phyloP scores from a whole-genome alignment of 2,113 vertebrate species.

The Pseudolaguvia tuberculata region DNA sequence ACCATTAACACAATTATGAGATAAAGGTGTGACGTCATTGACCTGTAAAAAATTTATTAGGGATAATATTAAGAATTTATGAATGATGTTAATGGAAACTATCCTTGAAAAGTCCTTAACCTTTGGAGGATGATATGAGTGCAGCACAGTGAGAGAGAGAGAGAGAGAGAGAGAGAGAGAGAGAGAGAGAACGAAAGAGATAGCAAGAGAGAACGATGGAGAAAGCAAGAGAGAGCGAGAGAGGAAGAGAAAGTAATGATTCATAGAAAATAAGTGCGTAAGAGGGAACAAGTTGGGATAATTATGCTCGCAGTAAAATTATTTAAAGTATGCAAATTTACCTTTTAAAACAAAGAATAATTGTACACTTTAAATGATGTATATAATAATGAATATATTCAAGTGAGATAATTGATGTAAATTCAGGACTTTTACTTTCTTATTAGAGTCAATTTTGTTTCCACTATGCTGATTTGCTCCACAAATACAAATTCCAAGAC shows the following conservation, averaged over 20 bases:
- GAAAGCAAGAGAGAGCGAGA: slow-evolving; percentile 26
- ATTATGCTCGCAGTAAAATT: neutral
- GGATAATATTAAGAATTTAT: slow-evolving; percentile 51
- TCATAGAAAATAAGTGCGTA: neutral
- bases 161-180: slow-evolving; percentile 25
- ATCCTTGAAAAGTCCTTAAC: slow-evolving; percentile 19
- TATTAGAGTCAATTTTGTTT: too few species aligned
- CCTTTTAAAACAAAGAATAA: neutral
- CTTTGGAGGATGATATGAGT: slow-evolving; percentile 2
- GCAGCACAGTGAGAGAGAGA: neutral
- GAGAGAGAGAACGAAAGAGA: too few species aligned
- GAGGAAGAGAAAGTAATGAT: slow-evolving; percentile 14
- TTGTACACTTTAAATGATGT: neutral
- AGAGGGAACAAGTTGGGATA: slow-evolving; percentile 8
- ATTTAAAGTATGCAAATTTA: neutral
- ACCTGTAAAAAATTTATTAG: slow-evolving; percentile 56
- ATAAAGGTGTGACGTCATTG: slow-evolving; percentile 52
- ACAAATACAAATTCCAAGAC: neutral
- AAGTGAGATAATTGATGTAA: slow-evolving; percentile 2
- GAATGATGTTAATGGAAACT: slow-evolving; percentile 45
- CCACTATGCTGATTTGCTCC: neutral
- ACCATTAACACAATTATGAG: slow-evolving; percentile 49
- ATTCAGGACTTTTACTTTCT: too few species aligned
- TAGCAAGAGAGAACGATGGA: too few species aligned
- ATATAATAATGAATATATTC: neutral